Evolutionary conservation across 1,140 invertebrate species (phyloP), one percentile per base, ranked within the genome.

Genomic region (Chlorops oryzae): DNA sequence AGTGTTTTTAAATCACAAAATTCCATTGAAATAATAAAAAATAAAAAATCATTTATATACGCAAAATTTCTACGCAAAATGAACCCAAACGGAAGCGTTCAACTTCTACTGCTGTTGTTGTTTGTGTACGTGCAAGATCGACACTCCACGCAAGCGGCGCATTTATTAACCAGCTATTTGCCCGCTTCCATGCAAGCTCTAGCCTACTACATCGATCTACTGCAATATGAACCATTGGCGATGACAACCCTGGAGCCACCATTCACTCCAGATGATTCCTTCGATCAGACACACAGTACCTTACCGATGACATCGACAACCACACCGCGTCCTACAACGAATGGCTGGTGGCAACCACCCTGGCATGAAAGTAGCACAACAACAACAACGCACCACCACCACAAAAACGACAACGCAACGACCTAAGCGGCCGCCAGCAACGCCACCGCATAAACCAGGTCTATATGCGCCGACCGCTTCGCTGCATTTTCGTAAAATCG

Each of bases 121-220:
- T n/a, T n/a, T n/a, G n/a, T n/a, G n/a, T n/a, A n/a, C n/a, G n/a
- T n/a, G n/a, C n/a, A n/a, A n/a, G n/a, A n/a, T n/a, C n/a, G n/a
- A n/a, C n/a, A n/a, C n/a, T n/a, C n/a, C n/a, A n/a, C n/a, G 17
- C 17, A 32, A 23, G 44, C 20, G 23, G 65, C 59, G 6, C 62
- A 61, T 50, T 53, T 70, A 27, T 38, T 70, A 20, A 56, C 57
- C 34, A 72, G 62, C 25, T 72, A 70, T 53, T 52, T 72, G 50
- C 66, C 70, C 32, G 61, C 65, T 6, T 59, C 59, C 15, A 72
- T 72, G 70, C 69, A 72, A 51, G 69, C 69, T 7, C 40, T 72
- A 42, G 69, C 69, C 40, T 72, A 72, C 44, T 70, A 70, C 38
- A 70, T 70, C n/a, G 70, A 72, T 34, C 55, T 63, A n/a, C 44